Conservation (phyloP, 2,113 vertebrate species). For the Sisor rabdophorus region DNA sequence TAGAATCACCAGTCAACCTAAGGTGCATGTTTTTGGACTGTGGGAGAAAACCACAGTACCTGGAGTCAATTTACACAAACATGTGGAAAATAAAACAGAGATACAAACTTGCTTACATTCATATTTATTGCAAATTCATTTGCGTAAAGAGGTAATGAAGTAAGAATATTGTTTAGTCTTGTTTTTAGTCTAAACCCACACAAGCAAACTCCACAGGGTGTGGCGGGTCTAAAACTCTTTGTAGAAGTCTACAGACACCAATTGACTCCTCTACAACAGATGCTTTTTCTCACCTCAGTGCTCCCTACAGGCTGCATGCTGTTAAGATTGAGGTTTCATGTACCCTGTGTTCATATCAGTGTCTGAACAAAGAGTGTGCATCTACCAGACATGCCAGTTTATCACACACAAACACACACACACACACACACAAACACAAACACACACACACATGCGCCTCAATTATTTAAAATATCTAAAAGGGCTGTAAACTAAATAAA, state of each 20-base stretch:
- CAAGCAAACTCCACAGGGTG: not conserved
- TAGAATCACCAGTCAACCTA: no score
- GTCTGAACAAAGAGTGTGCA: conserved; percentile 16
- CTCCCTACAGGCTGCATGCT: not conserved
- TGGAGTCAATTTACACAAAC: no score
- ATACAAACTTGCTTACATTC: no score
- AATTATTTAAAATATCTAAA: no score
- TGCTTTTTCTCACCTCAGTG: conserved; percentile 8
- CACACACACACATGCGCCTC: not conserved
- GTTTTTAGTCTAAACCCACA: no score
- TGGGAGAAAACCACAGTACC: no score
- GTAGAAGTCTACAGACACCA: not conserved
- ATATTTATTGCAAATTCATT: no score
- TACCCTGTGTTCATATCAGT: not conserved
- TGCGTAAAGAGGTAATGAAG: no score
- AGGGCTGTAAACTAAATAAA: conserved; percentile 43
- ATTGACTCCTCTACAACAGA: conserved; percentile 9
- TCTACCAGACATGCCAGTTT: conserved; percentile 9
- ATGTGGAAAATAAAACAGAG: no score
- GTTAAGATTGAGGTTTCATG: not conserved
- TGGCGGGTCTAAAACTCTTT: not conserved
- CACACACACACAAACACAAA: not conserved
- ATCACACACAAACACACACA: not conserved
- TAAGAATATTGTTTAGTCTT: no score
- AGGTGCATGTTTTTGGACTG: no score